Evolutionary conservation across 2,797 vertebrate species (phyloP), one percentile per base, ranked within the genome.

Genomic region (Diceros bicornis): DNA sequence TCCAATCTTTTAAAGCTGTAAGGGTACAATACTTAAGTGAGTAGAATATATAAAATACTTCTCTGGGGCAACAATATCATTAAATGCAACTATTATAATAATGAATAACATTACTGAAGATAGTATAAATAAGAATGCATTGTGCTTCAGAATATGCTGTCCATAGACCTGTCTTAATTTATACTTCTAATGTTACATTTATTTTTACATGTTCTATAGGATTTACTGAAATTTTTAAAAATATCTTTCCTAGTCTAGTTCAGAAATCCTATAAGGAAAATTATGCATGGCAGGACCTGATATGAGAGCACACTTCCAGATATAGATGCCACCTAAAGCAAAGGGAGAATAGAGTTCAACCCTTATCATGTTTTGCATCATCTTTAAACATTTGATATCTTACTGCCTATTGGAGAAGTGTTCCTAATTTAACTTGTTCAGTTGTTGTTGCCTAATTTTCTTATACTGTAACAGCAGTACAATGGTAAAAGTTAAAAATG

Each of bases 401-500:
- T 84, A 59, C 3, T 32, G 27, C 18, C 21, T 59, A 23, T 89
- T 57, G n/a, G 55, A 97, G 77, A 21, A 3, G 1, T 93, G 17
- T 57, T 95, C 64, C 81, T 78, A 52, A 69, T 89, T 89, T 55
- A 75, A 91, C 62, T 95, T 96, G 52, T 32, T 74, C 7, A 78
- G 96, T 69, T 94, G 29, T 69, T 44, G 44, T n/a, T 95, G 62
- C 79, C 69, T 96, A 52, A 89, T 93, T 96, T 96, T 91, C 87
- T 88, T 90, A 79, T 59, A n/a, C 18, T 62, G 72, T 25, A 88
- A 87, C 27, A 91, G 68, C 74, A 97, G 64, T 89, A 14, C 61
- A 64, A 29, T 44, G 78, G 78, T 89, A 17, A 27, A 72, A 87
- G 34, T 96, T 92, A 96, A 96, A 96, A 97, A 96, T 95, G 74